Evolutionary conservation across 1,140 invertebrate species (phyloP).

Genomic region (Drosophila pandora): DNA sequence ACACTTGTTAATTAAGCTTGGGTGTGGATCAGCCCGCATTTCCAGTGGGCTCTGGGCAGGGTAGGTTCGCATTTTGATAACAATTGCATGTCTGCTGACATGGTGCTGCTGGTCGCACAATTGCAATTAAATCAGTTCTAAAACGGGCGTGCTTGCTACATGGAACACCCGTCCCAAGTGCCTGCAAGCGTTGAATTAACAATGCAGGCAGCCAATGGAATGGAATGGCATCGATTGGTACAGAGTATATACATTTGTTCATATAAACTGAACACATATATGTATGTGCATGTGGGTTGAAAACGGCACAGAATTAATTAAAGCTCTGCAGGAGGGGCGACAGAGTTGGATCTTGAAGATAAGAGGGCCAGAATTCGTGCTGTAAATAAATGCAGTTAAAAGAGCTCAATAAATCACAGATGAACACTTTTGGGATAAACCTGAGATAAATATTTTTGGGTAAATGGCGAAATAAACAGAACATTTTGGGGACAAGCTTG

Average conservation of each 20-base stretch:
- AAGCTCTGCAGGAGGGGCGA: conserved; percentile 39
- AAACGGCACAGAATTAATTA: conserved; percentile 66
- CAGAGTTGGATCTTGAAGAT: conserved; percentile 59
- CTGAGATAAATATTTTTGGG: conserved; percentile 10
- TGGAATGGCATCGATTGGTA: conserved; percentile 31
- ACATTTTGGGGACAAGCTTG: neutral
- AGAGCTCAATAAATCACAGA: conserved; percentile 36
- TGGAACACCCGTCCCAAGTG: conserved; percentile 51
- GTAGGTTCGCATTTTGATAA: conserved; percentile 58
- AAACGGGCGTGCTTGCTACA: conserved; percentile 58
- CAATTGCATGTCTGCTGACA: conserved; percentile 66
- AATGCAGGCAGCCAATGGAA: conserved; percentile 52
- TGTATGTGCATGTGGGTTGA: conserved; percentile 54
- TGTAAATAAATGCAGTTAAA: conserved; percentile 38
- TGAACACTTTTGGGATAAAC: conserved; percentile 29
- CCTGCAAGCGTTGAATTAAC: conserved; percentile 47
- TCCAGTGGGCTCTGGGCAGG: conserved; percentile 24
- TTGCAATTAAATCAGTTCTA: conserved; percentile 79
- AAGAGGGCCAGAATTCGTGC: conserved; percentile 27
- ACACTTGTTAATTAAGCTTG: conserved; percentile 74
- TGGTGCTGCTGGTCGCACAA: conserved; percentile 47
- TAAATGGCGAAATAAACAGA: conserved; percentile 1
- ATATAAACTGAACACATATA: neutral
- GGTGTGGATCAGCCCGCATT: conserved; percentile 71
- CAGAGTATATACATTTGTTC: conserved; percentile 4